Conservation (phyloP, 2,797 vertebrate species). For the Pseudochromis fuscus region DNA sequence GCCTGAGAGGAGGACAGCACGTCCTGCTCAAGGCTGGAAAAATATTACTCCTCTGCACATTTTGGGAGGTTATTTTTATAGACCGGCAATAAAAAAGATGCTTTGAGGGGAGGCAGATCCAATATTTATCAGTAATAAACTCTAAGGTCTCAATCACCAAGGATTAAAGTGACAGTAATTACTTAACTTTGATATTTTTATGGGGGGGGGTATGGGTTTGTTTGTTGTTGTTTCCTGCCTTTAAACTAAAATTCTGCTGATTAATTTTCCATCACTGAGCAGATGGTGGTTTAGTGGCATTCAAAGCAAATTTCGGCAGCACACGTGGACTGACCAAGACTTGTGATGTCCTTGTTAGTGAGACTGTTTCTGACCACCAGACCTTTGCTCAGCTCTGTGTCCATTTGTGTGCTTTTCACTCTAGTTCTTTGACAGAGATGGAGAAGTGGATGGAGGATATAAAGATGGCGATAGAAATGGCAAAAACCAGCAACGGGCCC, state of each 20-base stretch:
- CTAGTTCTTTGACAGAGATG: slow-evolving; percentile 92
- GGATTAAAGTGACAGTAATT: neutral
- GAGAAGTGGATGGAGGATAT: slow-evolving; percentile 97
- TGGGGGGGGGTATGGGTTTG: too few species aligned
- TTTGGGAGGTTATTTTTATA: neutral
- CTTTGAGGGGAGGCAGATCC: neutral
- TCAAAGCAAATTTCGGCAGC: slow-evolving; percentile 27
- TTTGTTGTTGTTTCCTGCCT: neutral
- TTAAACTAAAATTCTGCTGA: neutral
- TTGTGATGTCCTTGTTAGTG: slow-evolving; percentile 12
- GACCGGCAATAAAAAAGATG: neutral
- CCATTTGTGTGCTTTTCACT: slow-evolving; percentile 25
- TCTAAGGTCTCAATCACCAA: neutral
- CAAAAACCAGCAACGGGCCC: slow-evolving; percentile 90
- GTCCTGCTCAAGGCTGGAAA: neutral
- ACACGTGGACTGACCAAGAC: slow-evolving; percentile 20
- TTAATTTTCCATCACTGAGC: slow-evolving; percentile 18
- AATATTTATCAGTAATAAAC: neutral
- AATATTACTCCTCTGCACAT: neutral
- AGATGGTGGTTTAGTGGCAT: slow-evolving; percentile 29
- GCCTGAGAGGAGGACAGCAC: neutral
- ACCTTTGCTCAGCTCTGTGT: slow-evolving; percentile 2
- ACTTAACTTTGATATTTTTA: neutral
- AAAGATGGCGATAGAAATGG: slow-evolving; percentile 91
- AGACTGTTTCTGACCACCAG: slow-evolving; percentile 29